Conservation (phyloP, 92 coral and sea anemone genomes). For the Nematostella vectensis region DNA sequence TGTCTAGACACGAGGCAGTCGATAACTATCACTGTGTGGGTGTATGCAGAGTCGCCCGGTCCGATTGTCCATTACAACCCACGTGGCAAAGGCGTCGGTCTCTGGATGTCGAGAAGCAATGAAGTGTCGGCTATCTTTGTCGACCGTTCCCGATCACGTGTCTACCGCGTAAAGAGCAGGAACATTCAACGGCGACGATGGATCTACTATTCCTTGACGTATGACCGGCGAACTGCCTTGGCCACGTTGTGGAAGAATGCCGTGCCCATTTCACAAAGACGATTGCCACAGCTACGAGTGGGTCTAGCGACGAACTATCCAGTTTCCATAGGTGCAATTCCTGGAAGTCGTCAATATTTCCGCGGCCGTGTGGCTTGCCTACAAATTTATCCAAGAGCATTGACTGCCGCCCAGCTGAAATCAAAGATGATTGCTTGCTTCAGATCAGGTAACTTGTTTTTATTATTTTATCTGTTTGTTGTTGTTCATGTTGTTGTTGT, state of each 20-base stretch:
- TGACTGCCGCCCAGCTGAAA: constrained; percentile 7
- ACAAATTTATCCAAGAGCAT: constrained; percentile 18
- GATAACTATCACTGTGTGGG: constrained; percentile 53
- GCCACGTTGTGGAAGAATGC: constrained; percentile 13
- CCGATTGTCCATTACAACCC: constrained; percentile 58
- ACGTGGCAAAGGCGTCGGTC: constrained; percentile 7
- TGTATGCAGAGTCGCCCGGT: constrained; percentile 49
- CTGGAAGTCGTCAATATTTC: constrained; percentile 27
- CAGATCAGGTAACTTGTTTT: constrained; percentile 21
- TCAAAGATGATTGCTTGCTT: constrained; percentile 11
- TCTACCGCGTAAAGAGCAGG: constrained; percentile 6
- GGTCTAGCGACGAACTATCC: constrained; percentile 29
- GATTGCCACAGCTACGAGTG: not conserved
- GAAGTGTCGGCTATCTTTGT: constrained; percentile 48
- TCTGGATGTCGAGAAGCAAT: constrained; percentile 50
- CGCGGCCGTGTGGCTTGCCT: constrained; percentile 26
- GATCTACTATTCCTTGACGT: constrained; percentile 23
- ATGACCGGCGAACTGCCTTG: constrained; percentile 7
- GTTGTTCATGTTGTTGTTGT: constrained; percentile 10
- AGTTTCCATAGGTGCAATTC: constrained; percentile 19
- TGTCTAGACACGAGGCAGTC: constrained; percentile 43
- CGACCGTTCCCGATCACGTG: constrained; percentile 10
- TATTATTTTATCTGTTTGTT: constrained; percentile 38
- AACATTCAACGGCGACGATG: constrained; percentile 7
- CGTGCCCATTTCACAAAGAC: not conserved